phyloP scores from a whole-genome alignment of 2,797 vertebrate species.

The Tiaroga cobitis region DNA sequence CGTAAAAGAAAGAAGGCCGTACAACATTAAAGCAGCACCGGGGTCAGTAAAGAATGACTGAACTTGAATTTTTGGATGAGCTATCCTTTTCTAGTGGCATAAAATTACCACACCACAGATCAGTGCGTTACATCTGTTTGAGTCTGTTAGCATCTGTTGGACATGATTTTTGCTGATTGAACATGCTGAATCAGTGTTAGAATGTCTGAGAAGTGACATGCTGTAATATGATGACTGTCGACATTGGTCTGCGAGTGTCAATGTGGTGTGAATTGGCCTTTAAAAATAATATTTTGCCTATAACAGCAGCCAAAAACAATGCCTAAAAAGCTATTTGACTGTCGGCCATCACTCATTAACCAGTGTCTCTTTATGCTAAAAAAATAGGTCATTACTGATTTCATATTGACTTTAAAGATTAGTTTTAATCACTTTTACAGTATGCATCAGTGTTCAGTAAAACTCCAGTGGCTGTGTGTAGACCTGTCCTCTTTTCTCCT shows the following conservation, averaged over 20 bases:
- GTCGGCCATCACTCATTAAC: neutral
- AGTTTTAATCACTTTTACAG: neutral
- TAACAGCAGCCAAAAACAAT: neutral
- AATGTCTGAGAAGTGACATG: neutral
- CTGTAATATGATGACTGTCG: neutral
- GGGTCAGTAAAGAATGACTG: neutral
- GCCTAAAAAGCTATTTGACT: neutral
- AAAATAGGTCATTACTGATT: neutral
- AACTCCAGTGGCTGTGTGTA: neutral
- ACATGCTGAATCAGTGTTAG: neutral
- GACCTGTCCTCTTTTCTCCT: slow-evolving; percentile 15
- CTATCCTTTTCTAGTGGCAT: neutral
- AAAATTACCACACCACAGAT: neutral
- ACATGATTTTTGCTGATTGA: neutral
- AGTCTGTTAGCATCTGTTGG: neutral
- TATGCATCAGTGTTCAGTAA: slow-evolving; percentile 7
- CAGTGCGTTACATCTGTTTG: neutral
- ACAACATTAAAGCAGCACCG: neutral
- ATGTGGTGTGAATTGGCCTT: neutral
- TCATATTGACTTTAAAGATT: neutral
- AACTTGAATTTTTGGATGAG: neutral
- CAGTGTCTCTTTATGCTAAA: neutral
- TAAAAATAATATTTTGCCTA: neutral
- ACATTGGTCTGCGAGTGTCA: neutral
- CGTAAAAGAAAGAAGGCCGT: neutral